phyloP scores from a whole-genome alignment of 1,140 invertebrate species.

The Formica selysi region DNA sequence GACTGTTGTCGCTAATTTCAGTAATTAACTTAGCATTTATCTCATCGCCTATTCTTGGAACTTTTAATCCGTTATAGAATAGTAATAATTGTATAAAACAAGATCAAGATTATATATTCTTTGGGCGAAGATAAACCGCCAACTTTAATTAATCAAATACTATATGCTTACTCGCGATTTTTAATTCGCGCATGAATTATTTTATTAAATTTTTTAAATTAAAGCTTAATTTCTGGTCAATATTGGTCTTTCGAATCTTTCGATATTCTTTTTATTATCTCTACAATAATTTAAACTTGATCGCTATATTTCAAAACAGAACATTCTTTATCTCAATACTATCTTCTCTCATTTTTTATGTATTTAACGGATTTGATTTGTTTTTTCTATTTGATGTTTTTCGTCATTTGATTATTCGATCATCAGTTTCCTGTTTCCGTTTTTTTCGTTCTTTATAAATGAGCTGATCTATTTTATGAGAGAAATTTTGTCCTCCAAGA shows the following conservation, averaged over 20 bases:
- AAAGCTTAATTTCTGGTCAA: neutral
- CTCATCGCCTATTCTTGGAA: neutral
- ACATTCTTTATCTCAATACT: too few species aligned
- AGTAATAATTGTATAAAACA: neutral
- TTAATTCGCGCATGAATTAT: neutral
- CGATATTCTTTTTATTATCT: neutral
- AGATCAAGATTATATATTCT: neutral
- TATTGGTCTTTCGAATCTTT: neutral
- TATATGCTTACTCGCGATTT: neutral
- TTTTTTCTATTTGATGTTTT: too few species aligned
- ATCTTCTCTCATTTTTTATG: too few species aligned
- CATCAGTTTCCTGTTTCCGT: too few species aligned
- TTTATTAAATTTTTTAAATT: neutral
- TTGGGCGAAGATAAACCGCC: neutral
- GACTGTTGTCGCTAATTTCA: constrained; percentile 77
- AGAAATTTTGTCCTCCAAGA: too few species aligned
- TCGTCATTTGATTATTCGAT: too few species aligned
- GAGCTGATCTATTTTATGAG: too few species aligned
- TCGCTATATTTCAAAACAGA: too few species aligned
- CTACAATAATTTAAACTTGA: too few species aligned
- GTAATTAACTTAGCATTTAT: constrained; percentile 76
- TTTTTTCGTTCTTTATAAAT: too few species aligned
- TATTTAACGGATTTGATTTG: too few species aligned
- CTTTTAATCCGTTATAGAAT: neutral
- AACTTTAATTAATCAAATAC: neutral